Evolutionary conservation across 2,888 invertebrate species (phyloP).

Genomic region (Tethea ocularis): DNA sequence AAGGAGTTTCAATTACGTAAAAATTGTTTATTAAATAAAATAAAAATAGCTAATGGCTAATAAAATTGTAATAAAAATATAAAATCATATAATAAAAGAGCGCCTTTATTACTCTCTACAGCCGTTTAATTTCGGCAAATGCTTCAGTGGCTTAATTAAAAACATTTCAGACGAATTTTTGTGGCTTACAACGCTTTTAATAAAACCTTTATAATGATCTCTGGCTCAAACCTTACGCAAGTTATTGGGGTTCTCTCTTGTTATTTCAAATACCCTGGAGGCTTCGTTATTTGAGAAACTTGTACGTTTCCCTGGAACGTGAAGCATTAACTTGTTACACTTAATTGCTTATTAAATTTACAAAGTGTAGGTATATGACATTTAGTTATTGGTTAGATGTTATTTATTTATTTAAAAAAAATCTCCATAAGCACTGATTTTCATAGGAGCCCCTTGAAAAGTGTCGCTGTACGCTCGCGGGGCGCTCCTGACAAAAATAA

Average conservation of each 20-base stretch:
- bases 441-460: no score
- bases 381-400: no score
- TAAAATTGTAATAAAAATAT: constrained; percentile 22
- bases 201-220: constrained; percentile 45
- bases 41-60: constrained; percentile 1
- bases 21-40: constrained; percentile 14
- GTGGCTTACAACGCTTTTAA: constrained; percentile 45
- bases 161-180: constrained; percentile 46
- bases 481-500: no score
- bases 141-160: constrained; percentile 50
- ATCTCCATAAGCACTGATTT: no score
- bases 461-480: no score
- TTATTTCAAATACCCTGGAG: constrained; percentile 32
- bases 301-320: constrained; percentile 15
- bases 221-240: constrained; percentile 35
- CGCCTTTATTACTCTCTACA: constrained; percentile 29
- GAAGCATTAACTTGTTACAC: neutral
- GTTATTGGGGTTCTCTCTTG: constrained; percentile 33
- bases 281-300: constrained; percentile 25
- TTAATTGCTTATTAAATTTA: neutral
- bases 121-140: constrained; percentile 44
- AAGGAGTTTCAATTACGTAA: neutral
- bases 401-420: no score
- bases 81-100: constrained; percentile 33
- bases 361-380: neutral